Percentiles rank a stretch among this genome's conserved stretches.
phyloP scores from a whole-genome alignment of 1,140 invertebrate species.

The Phymastichus coffea region DNA sequence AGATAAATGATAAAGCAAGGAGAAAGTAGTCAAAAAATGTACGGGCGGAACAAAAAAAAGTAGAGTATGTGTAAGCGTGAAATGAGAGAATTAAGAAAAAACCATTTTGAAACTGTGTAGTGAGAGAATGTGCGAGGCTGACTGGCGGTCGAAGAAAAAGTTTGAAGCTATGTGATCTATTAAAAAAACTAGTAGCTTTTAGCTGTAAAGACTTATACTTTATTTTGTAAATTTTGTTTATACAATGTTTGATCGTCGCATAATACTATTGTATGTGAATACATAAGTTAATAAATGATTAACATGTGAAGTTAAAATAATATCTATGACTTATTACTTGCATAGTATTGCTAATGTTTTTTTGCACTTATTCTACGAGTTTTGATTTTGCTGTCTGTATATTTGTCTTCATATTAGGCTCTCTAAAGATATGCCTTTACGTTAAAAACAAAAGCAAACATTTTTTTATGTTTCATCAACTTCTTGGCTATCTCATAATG shows the following conservation, averaged over 20 bases:
- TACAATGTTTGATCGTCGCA: conserved; percentile 59
- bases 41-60: too few relatives aligned
- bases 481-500: too few relatives aligned
- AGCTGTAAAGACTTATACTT: conserved; percentile 59
- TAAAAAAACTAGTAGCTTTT: conserved; percentile 57
- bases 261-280: conserved; percentile 59
- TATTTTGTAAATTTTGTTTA: conserved; percentile 61
- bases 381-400: too few relatives aligned
- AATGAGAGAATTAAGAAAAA: neutral
- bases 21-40: conserved; percentile 15
- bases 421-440: too few relatives aligned
- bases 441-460: too few relatives aligned
- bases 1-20: conserved; percentile 22
- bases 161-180: conserved; percentile 57
- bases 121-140: neutral
- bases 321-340: too few relatives aligned
- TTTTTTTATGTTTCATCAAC: too few relatives aligned
- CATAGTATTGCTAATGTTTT: too few relatives aligned
- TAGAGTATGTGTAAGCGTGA: neutral
- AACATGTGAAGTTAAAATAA: conserved; percentile 54
- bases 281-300: conserved; percentile 59
- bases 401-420: too few relatives aligned
- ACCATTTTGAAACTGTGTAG: conserved; percentile 2
- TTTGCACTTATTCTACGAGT: too few relatives aligned
- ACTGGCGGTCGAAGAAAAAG: conserved; percentile 23